Evolutionary conservation across 1,140 invertebrate genomes (phyloP), one percentile per base, ranked within the genome.

Genomic region (Hyphantria cunea): DNA sequence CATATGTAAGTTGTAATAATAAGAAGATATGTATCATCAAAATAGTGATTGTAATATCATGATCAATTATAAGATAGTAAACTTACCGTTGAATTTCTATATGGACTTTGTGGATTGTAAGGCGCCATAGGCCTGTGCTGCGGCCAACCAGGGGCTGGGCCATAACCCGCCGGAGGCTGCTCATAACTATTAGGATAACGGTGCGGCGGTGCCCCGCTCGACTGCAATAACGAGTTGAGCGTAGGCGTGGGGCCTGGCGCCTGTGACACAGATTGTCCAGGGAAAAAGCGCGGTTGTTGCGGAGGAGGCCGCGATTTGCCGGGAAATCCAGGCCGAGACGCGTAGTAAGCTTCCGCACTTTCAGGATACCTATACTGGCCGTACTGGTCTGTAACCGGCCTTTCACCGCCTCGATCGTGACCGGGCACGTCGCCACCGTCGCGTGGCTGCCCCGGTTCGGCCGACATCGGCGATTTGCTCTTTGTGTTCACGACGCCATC

Each of bases 211-310:
- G 95, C 94, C 65, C 95, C 96, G 74, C 95, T 96, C 33, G 95
- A 95, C 88, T 97, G 96, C 37, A 98, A 92, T 72, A 98, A 91
- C 76, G 97, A 97, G 89, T 98, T 98, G 58, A 98, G 92, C 31
- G 97, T 98, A 47, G 97, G 97, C 44, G 97, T 98, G 12, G 96
- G 97, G 48, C 97, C 96, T 62, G 95, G 94, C 53, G 95, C 95
- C 82, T 96, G 96, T 15, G 94, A 93, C 70, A 94, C 93, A 62
- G 91, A 92, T 76, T 94, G 94, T 60, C 94, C 94, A 49, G 94
- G 93, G 63, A 94, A 91, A 66, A 93, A 93, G 50, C 93, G 91
- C 73, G 92, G 92, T 61, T 91, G 92, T 55, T 81, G 88, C 63
- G 85, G 84, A 41, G 76, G 76, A 10, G 84, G 84, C 65, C 84